A percentile compares a stretch with the other conserved stretches of the same genome.
Evolutionary conservation across 2,113 vertebrate genomes (phyloP).

Genomic region (Seriola quinqueradiata): DNA sequence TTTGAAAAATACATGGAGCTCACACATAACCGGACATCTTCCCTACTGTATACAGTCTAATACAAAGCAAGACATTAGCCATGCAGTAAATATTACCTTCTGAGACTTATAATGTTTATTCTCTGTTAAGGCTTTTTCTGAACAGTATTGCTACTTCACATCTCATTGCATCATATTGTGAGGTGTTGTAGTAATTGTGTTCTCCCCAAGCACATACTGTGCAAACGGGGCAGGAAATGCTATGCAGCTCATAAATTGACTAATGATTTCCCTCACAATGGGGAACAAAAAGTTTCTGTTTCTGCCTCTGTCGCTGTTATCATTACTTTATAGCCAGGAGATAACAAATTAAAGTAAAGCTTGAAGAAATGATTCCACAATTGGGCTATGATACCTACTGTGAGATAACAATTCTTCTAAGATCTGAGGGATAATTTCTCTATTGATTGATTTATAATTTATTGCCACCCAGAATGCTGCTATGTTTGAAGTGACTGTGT

Average conservation of each 20-base stretch:
- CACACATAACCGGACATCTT: not conserved
- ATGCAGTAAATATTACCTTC: not conserved
- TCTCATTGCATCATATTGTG: conserved; percentile 27
- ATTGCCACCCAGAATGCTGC: conserved; percentile 7
- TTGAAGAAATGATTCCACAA: conserved; percentile 26
- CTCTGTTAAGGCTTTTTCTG: not conserved
- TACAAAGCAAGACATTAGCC: not conserved
- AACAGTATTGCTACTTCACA: conserved; percentile 12
- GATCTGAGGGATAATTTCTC: conserved; percentile 7
- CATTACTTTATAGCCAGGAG: conserved; percentile 44
- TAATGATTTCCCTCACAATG: conserved; percentile 28
- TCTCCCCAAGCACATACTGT: not conserved
- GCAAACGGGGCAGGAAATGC: not conserved
- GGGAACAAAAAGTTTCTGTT: conserved; percentile 11
- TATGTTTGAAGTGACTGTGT: conserved; percentile 21
- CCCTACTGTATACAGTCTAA: not conserved
- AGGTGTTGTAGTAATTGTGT: not conserved
- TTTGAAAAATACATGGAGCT: not conserved
- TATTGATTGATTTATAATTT: conserved; percentile 44
- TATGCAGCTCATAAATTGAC: conserved; percentile 27
- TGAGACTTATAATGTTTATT: not conserved
- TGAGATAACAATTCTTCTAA: conserved; percentile 17
- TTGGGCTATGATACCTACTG: conserved; percentile 3
- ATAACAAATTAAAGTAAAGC: conserved; percentile 38
- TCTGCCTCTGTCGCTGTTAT: conserved; percentile 16